Conservation (phyloP, 2,113 vertebrate genomes). For the Carlito syrichta region DNA sequence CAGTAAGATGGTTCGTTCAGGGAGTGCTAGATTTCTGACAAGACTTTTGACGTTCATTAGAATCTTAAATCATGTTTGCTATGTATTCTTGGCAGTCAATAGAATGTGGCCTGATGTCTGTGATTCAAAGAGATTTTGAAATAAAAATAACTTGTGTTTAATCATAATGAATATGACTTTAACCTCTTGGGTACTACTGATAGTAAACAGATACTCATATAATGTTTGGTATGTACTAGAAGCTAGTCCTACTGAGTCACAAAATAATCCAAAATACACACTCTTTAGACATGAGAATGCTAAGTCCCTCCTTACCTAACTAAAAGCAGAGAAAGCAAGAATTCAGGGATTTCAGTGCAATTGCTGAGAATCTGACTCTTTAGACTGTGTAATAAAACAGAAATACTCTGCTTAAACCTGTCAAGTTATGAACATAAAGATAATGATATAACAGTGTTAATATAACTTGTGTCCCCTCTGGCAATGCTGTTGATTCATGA, state of each 20-base stretch:
- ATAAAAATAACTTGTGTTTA: constrained; percentile 64
- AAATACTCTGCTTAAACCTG: neutral
- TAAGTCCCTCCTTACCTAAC: neutral
- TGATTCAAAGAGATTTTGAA: constrained; percentile 30
- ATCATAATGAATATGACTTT: constrained; percentile 13
- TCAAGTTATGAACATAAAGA: constrained; percentile 28
- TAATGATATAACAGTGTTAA: neutral
- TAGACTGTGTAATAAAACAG: neutral
- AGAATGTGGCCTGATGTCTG: neutral
- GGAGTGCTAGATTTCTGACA: constrained; percentile 44
- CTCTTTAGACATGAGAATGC: neutral
- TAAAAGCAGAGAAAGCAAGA: neutral
- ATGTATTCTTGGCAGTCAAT: constrained; percentile 59
- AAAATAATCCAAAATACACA: neutral
- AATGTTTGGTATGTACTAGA: neutral
- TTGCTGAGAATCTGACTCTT: neutral
- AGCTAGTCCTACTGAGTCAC: neutral
- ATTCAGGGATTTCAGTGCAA: neutral
- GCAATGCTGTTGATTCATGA: neutral
- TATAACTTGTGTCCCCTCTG: neutral
- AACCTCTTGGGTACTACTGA: neutral
- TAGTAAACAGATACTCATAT: neutral
- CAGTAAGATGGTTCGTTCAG: constrained; percentile 23
- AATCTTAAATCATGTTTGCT: constrained; percentile 45
- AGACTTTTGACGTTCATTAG: constrained; percentile 29